Percentiles rank a stretch among this genome's conserved stretches.
Conservation (phyloP, 2,113 vertebrate genomes). For the Planiliza haematocheilus region DNA sequence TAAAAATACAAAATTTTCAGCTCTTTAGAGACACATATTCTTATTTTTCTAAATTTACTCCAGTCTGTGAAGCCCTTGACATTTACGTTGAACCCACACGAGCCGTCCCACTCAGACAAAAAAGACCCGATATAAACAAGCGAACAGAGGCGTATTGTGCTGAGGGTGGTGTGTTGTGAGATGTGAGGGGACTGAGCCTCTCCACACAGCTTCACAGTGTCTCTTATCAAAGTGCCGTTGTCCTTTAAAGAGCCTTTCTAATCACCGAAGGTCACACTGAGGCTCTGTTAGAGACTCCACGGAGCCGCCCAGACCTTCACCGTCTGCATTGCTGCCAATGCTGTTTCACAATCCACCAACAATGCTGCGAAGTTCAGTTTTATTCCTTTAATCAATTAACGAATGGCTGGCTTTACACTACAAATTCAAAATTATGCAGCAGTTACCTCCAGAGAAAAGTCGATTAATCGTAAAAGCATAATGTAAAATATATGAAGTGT, state of each 20-base stretch:
- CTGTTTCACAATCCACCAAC: not conserved
- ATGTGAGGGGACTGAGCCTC: constrained; percentile 4
- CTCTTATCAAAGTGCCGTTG: constrained; percentile 52
- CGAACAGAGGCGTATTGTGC: constrained; percentile 51
- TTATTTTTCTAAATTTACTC: not conserved
- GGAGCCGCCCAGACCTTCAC: constrained; percentile 6
- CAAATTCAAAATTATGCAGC: too few relatives aligned
- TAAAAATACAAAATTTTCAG: too few relatives aligned
- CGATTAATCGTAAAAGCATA: too few relatives aligned
- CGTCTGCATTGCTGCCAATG: constrained; percentile 6
- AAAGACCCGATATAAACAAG: constrained; percentile 9
- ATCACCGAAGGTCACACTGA: constrained; percentile 44
- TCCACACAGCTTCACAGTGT: constrained; percentile 28
- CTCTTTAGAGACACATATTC: too few relatives aligned
- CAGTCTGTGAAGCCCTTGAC: constrained; percentile 1
- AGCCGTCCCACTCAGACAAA: constrained; percentile 22
- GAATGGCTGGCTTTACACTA: too few relatives aligned
- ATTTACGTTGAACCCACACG: not conserved
- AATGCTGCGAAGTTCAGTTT: too few relatives aligned
- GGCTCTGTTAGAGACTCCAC: constrained; percentile 12
- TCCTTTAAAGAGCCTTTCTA: constrained; percentile 42
- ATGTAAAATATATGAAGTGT: too few relatives aligned
- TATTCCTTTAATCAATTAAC: too few relatives aligned
- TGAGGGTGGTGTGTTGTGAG: not conserved
- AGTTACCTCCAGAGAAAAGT: too few relatives aligned